phyloP scores from a whole-genome alignment of 2,113 vertebrate genomes.

The Anarhynchus alexandrinus region DNA sequence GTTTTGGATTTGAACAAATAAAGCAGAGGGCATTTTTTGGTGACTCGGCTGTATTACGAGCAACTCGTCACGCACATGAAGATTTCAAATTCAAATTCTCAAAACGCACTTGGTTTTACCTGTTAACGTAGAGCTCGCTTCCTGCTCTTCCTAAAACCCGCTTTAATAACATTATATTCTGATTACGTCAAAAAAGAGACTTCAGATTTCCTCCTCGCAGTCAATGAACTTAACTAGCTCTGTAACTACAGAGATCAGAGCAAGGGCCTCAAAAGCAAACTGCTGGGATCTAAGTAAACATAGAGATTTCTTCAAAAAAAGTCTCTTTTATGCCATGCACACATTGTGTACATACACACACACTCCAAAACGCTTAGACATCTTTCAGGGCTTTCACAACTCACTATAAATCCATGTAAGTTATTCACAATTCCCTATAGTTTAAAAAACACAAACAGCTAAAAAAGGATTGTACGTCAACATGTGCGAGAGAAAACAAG shows the following conservation, averaged over 20 bases:
- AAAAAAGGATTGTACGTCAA: not conserved
- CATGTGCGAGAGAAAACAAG: not conserved
- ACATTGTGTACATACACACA: not conserved
- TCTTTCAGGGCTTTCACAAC: not conserved
- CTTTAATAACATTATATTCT: not conserved
- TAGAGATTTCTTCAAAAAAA: not conserved
- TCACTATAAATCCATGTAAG: not conserved
- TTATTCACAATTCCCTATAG: not conserved
- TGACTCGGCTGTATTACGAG: accelerated
- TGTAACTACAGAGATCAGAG: not conserved
- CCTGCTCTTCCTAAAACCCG: not conserved
- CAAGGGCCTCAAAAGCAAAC: not conserved
- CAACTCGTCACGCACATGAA: accelerated
- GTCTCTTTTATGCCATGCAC: accelerated
- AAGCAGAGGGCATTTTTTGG: not conserved
- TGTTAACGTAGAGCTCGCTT: not conserved
- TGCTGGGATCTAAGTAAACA: not conserved
- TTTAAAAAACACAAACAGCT: not conserved
- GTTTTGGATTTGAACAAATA: not conserved
- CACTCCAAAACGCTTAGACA: not conserved
- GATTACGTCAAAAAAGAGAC: not conserved
- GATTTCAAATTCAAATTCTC: not conserved
- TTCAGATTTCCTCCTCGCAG: not conserved
- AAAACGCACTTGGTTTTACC: accelerated
- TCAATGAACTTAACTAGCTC: not conserved